Percentiles rank a stretch among this genome's conserved stretches.
Conservation (phyloP, 2,888 invertebrate species). For the Brenthis hecate region DNA sequence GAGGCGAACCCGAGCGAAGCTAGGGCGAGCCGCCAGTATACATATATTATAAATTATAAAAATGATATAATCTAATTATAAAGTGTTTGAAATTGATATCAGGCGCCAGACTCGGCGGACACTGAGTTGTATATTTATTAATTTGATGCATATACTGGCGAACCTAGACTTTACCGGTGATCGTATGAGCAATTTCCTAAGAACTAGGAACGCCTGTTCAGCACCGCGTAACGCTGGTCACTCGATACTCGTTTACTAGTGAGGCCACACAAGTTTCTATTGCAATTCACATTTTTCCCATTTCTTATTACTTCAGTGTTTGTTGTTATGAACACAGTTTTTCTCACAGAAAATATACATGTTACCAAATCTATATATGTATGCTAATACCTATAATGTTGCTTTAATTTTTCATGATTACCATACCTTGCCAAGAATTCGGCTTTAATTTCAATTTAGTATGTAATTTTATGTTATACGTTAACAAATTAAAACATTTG, state of each 20-base stretch:
- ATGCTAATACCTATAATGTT: background rate
- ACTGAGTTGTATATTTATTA: slow-evolving; percentile 13
- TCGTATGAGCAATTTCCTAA: slow-evolving; percentile 64
- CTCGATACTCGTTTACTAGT: slow-evolving; percentile 60
- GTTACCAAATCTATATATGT: too few relatives aligned
- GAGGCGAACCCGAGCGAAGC: too few relatives aligned
- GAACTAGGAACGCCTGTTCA: slow-evolving; percentile 64
- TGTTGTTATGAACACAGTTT: too few relatives aligned
- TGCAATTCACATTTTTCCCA: slow-evolving; percentile 46
- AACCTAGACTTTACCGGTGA: slow-evolving; percentile 51
- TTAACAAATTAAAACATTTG: slow-evolving; percentile 22
- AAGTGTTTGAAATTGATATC: slow-evolving; percentile 17
- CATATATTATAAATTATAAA: too few relatives aligned
- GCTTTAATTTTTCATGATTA: slow-evolving; percentile 14
- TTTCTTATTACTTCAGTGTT: background rate
- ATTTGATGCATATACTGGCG: slow-evolving; percentile 22
- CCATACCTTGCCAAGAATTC: slow-evolving; percentile 34
- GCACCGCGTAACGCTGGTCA: slow-evolving; percentile 60
- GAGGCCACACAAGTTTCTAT: slow-evolving; percentile 60
- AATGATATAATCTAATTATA: too few relatives aligned
- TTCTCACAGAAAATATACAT: too few relatives aligned
- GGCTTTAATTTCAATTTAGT: slow-evolving; percentile 23
- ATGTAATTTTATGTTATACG: slow-evolving; percentile 14
- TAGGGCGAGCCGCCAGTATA: too few relatives aligned
- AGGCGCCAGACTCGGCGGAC: slow-evolving; percentile 24